phyloP scores from a whole-genome alignment of 2,888 invertebrate species.

The Halictus ligatus region DNA sequence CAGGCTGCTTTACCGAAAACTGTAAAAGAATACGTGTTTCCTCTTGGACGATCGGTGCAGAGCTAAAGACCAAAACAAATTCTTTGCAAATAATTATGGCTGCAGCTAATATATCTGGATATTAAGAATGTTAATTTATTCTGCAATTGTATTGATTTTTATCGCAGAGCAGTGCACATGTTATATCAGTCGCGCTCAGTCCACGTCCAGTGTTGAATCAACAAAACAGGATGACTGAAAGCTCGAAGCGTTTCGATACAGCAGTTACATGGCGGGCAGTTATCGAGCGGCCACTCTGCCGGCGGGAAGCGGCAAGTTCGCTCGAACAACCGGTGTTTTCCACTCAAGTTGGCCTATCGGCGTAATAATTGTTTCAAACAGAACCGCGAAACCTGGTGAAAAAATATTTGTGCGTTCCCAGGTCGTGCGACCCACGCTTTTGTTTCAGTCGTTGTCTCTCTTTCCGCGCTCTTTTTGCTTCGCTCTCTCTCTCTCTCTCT shows the following conservation, averaged over 20 bases:
- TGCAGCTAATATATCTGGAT: too few relatives aligned
- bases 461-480: background rate
- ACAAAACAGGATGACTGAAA: background rate
- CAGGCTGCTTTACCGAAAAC: too few relatives aligned
- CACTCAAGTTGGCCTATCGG: slow-evolving; percentile 6
- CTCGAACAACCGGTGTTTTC: slow-evolving; percentile 16
- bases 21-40: too few relatives aligned
- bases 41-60: too few relatives aligned
- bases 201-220: background rate
- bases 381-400: background rate
- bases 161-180: background rate
- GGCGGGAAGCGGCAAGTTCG: background rate
- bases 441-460: background rate
- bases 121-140: too few relatives aligned
- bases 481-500: too few relatives aligned
- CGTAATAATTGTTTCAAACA: slow-evolving; percentile 32
- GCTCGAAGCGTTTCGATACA: background rate
- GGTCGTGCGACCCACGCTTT: slow-evolving; percentile 4
- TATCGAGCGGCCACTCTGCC: background rate
- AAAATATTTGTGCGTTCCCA: background rate
- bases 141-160: too few relatives aligned
- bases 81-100: too few relatives aligned
- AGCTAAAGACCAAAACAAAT: too few relatives aligned
- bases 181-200: background rate
- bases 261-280: background rate